Evolutionary conservation across 2,797 vertebrate species (phyloP).

Genomic region (Phataginus tetradactyla): DNA sequence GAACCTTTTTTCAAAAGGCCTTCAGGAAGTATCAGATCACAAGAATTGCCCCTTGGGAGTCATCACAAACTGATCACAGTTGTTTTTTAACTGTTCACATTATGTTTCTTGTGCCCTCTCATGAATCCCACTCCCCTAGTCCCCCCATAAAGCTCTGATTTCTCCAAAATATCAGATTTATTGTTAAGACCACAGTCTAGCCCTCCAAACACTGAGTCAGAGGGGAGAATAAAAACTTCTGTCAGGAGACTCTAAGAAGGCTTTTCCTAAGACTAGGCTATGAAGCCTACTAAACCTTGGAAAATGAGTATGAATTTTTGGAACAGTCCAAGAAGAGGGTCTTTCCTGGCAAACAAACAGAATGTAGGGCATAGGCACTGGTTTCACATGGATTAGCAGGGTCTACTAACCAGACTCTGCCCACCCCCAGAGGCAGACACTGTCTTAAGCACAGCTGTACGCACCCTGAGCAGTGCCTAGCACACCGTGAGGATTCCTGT

Average conservation of each 20-base stretch:
- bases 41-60: neutral
- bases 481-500: neutral
- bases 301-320: neutral
- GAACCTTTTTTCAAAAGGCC: neutral
- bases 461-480: neutral
- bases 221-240: constrained; percentile 5
- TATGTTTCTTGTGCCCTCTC: neutral
- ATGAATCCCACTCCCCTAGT: neutral
- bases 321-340: neutral
- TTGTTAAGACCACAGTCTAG: constrained; percentile 14
- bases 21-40: neutral
- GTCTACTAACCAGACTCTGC: neutral
- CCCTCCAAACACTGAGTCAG: neutral
- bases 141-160: neutral
- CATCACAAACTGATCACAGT: constrained; percentile 2
- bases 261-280: neutral
- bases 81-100: neutral
- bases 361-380: neutral
- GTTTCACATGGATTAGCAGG: neutral
- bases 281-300: neutral
- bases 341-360: neutral
- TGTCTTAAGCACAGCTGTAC: neutral
- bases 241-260: neutral
- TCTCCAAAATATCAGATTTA: constrained; percentile 24
- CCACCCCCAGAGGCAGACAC: neutral